Percentiles rank a stretch among this genome's conserved stretches.
These are phyloP conservation scores for Brienomyrus brachyistius DNA, from an alignment of 2,113 vertebrate genomes.

Conservation along the genomic window DNA sequence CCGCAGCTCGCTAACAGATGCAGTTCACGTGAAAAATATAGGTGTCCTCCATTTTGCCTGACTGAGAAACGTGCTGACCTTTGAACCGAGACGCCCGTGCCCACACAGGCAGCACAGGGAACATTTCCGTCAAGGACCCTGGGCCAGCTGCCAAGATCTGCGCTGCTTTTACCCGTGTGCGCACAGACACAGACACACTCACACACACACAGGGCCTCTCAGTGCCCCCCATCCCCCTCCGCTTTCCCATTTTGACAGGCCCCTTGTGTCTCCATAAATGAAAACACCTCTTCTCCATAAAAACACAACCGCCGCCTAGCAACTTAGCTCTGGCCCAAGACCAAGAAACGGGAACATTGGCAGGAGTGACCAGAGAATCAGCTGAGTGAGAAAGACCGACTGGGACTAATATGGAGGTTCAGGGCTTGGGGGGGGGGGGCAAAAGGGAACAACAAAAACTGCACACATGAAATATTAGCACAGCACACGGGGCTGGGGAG, in stretches of 20 bases:
- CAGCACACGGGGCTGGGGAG: not conserved
- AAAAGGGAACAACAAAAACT: not conserved
- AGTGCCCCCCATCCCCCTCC: not conserved
- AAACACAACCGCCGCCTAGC: slow-evolving; percentile 24
- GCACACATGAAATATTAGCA: slow-evolving; percentile 6
- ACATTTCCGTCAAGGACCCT: slow-evolving; percentile 12
- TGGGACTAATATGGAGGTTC: slow-evolving; percentile 13
- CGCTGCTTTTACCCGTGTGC: not conserved
- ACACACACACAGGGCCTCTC: not conserved
- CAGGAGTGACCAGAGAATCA: slow-evolving; percentile 15
- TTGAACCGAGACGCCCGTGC: not conserved
- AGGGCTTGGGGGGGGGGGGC: not conserved
- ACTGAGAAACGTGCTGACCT: slow-evolving; percentile 9
- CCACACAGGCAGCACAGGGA: slow-evolving; percentile 1
- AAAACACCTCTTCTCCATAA: slow-evolving; percentile 23
- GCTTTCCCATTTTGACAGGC: slow-evolving; percentile 10
- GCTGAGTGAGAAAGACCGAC: not conserved
- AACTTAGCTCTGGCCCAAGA: slow-evolving; percentile 20
- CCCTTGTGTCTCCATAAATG: slow-evolving; percentile 20
- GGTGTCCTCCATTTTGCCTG: not conserved
- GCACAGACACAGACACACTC: not conserved
- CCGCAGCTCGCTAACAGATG: not conserved
- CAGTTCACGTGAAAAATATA: not conserved
- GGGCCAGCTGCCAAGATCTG: slow-evolving; percentile 5
- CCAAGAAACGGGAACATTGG: slow-evolving; percentile 8